phyloP scores from a whole-genome alignment of 1,140 invertebrate genomes.

The Vollenhovia emeryi region DNA sequence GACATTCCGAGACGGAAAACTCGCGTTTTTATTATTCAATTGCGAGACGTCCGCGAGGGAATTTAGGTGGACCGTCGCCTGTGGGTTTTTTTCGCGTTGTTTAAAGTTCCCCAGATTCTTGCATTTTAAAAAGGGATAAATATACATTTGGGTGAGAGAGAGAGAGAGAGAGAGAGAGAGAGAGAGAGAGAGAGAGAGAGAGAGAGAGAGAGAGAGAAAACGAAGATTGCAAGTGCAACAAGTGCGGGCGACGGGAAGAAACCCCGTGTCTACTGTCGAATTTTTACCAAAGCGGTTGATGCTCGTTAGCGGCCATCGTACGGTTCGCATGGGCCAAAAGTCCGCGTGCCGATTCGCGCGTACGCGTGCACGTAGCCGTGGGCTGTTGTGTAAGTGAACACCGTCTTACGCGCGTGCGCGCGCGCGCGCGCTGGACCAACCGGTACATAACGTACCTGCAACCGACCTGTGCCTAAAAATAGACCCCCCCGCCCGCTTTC shows the following conservation, averaged over 20 bases:
- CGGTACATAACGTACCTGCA: slow-evolving; percentile 74
- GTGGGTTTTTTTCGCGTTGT: too few relatives aligned
- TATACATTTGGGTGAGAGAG: too few relatives aligned
- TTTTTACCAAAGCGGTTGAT: slow-evolving; percentile 50
- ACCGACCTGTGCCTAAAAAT: slow-evolving; percentile 76
- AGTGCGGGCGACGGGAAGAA: too few relatives aligned
- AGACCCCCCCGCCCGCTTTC: slow-evolving; percentile 71
- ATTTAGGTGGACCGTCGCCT: not conserved
- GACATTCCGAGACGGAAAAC: not conserved
- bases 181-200: too few relatives aligned
- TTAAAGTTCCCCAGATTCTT: too few relatives aligned
- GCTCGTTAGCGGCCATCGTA: slow-evolving; percentile 17
- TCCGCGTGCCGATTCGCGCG: slow-evolving; percentile 60
- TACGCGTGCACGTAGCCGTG: slow-evolving; percentile 29
- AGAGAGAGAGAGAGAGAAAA: too few relatives aligned
- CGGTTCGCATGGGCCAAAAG: slow-evolving; percentile 7
- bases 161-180: too few relatives aligned
- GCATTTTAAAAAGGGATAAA: too few relatives aligned
- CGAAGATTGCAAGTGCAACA: too few relatives aligned
- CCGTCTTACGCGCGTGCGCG: slow-evolving; percentile 66
- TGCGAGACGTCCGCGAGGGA: too few relatives aligned
- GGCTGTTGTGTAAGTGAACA: slow-evolving; percentile 61
- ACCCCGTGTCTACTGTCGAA: not conserved
- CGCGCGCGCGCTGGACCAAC: too few relatives aligned
- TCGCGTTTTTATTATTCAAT: not conserved